Conservation (phyloP, 1,140 invertebrate species). For the Monomorium pharaonis region DNA sequence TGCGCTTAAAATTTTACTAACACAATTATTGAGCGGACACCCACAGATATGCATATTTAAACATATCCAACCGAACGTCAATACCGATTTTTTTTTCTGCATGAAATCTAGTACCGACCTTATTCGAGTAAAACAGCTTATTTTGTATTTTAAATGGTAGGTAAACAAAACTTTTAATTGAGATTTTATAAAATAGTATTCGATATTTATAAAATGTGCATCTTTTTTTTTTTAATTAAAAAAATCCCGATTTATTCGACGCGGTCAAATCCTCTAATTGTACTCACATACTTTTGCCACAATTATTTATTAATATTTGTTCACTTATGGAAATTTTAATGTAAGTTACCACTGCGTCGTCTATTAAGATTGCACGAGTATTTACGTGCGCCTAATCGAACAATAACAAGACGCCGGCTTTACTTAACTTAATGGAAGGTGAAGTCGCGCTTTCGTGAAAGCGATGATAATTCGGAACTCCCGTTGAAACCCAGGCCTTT, state of each 20-base stretch:
- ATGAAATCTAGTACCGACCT: neutral
- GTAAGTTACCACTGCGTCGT: neutral
- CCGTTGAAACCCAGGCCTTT: conserved; percentile 32
- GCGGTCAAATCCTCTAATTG: neutral
- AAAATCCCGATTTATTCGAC: neutral
- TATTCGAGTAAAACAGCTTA: neutral
- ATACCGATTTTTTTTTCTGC: neutral
- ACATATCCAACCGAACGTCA: neutral
- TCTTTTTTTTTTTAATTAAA: neutral
- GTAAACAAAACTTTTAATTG: neutral
- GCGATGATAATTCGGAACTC: conserved; percentile 47
- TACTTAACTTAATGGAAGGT: conserved; percentile 23
- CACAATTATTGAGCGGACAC: neutral
- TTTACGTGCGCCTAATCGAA: conserved; percentile 28
- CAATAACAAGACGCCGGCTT: conserved; percentile 4
- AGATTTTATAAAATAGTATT: neutral
- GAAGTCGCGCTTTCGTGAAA: conserved; percentile 38
- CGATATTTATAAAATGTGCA: neutral
- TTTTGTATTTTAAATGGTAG: neutral
- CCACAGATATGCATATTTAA: neutral
- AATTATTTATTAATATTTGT: neutral
- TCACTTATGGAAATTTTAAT: neutral
- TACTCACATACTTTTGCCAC: neutral
- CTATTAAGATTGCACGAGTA: neutral
- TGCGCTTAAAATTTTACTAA: conserved; percentile 1